Evolutionary conservation across 2,888 invertebrate genomes (phyloP), one percentile per base, ranked within the genome.

Genomic region (Ptilodon capucinus): DNA sequence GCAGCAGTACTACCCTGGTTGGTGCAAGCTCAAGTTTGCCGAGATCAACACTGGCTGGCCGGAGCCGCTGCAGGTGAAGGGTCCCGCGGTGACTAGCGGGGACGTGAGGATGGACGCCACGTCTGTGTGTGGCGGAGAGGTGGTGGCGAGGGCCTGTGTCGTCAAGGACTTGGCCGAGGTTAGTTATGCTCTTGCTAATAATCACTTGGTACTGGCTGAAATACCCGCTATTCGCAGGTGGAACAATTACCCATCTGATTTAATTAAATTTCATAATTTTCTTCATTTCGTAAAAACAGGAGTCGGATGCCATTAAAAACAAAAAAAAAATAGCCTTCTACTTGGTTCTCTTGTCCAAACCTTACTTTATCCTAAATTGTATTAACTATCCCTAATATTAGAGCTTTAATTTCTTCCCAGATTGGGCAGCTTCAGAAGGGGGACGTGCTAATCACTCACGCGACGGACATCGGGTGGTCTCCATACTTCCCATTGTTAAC

Each of bases 401-500:
- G 8, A 9, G 11, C 23, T 19, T 30, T 30, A 7, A 40, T 8
- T 40, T 14, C 6, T 17, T 47, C 44, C 46, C 68, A 91, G 91
- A 86, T 91, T 32, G 76, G 81, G 8, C 72, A 87, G 48, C 78
- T 93, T 40, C 81, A 91, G 67, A 76, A 84, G 57, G 95, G 95
- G 0, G 97, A 97, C 70, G 92, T 97, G 54, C 84, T 97, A 57
- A 93, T 97, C 58, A 95, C 96, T 0, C 92, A 92, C 61, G 93
- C 93, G 35, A 96, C 96, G 0, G 97, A 97, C 73, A 94, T 97
- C 57, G 96, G 95, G 1, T 97, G 97, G 97, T 94, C 95, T 2
- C 96, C 96, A 0, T 96, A 96, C 83, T 97, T 97, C 79, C 95
- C 96, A 0, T 91, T 96, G 40, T 77, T 97, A 14, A 86, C 93